Evolutionary conservation across 2,113 vertebrate genomes (phyloP).

Genomic region (Grus americana): DNA sequence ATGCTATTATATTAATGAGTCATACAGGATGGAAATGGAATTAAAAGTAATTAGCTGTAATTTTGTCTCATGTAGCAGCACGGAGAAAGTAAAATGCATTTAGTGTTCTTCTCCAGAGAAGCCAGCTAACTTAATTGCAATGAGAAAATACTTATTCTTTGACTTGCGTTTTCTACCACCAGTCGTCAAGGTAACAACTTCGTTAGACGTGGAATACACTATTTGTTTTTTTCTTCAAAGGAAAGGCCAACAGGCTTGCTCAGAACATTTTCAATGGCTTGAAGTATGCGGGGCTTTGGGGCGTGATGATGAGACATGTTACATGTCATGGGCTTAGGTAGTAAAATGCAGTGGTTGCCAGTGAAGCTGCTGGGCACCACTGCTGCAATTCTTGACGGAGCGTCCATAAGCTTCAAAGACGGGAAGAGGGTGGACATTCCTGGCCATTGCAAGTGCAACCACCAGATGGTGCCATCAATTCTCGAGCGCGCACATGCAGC

Average conservation of each 20-base stretch:
- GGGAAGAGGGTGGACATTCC: not conserved
- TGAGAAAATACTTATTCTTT: not conserved
- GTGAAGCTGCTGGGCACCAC: not conserved
- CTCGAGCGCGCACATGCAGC: not conserved
- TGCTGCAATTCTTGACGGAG: not conserved
- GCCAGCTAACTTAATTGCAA: conserved; percentile 14
- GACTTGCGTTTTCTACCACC: not conserved
- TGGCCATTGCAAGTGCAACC: rapidly evolving
- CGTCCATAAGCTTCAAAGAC: not conserved
- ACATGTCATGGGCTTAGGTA: not conserved
- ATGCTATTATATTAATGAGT: conserved; percentile 31
- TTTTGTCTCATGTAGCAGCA: conserved; percentile 12
- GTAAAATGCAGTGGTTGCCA: not conserved
- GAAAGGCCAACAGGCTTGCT: not conserved
- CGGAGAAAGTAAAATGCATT: conserved; percentile 23
- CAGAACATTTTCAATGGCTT: not conserved
- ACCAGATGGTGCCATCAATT: not conserved
- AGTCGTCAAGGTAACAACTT: conserved; percentile 19
- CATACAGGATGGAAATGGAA: conserved; percentile 47
- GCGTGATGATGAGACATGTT: rapidly evolving
- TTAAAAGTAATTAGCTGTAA: conserved; percentile 43
- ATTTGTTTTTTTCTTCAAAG: not conserved
- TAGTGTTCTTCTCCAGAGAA: conserved; percentile 28
- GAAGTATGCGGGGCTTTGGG: not conserved
- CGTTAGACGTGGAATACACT: not conserved